Conservation (phyloP, 2,888 invertebrate genomes). For the Dioctria rufipes region DNA sequence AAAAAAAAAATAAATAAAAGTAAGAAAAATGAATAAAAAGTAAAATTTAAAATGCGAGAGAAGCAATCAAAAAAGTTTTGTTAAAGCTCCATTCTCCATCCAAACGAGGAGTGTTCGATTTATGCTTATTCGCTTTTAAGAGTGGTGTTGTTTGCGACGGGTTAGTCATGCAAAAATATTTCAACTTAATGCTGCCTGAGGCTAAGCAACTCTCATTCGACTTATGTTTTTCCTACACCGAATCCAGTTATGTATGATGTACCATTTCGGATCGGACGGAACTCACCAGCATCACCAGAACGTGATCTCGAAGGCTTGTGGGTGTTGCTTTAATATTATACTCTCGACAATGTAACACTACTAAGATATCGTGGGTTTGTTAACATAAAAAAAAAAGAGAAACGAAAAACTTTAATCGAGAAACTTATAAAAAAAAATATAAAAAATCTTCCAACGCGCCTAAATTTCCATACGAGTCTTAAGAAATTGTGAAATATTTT, state of each 20-base stretch:
- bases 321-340: too few relatives aligned
- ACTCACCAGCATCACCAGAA: too few relatives aligned
- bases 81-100: background rate
- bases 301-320: too few relatives aligned
- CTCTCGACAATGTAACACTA: too few relatives aligned
- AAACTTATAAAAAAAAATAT: too few relatives aligned
- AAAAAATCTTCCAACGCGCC: too few relatives aligned
- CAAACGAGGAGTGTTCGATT: background rate
- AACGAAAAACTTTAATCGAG: too few relatives aligned
- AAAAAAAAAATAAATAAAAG: background rate
- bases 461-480: too few relatives aligned
- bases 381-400: too few relatives aligned
- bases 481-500: constrained; percentile 2
- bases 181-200: constrained; percentile 8
- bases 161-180: constrained; percentile 45
- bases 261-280: too few relatives aligned
- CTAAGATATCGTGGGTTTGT: too few relatives aligned
- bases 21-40: background rate
- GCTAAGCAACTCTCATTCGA: background rate
- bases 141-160: background rate
- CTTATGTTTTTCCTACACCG: constrained; percentile 19
- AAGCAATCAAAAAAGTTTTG: too few relatives aligned
- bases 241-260: constrained; percentile 17
- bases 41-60: background rate
- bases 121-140: background rate